Base-by-base conservation (phyloP, 2,113 vertebrate species). In the Arenaria interpres region DNA sequence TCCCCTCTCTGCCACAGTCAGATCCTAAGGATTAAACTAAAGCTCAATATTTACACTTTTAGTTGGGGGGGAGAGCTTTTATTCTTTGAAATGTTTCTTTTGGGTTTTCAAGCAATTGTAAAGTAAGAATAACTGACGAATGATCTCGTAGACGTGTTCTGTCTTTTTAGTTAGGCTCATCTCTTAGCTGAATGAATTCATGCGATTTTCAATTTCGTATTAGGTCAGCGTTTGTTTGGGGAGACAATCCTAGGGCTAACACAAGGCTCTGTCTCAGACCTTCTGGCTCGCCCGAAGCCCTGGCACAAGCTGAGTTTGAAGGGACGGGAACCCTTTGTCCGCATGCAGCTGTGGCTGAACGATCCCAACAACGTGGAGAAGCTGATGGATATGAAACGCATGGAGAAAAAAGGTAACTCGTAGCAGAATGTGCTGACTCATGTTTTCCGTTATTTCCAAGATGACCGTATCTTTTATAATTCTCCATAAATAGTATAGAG, bases 271-370 rank as follows among this genome's bases (percentile, higher is more conserved):
- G 99, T 99, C 97, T 99, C 99, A 46, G 99, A 99, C 98, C 99
- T 99, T 81, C 98, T 99, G 93, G 99, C 99, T 90, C 99, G 99
- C 79, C 99, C 99, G 8, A 99, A 99, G 97, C 99, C 99, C 96
- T 99, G 99, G 99, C 99, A 99, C 97, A 99, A 99, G 97, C 99
- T 99, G 91, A 99, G 99, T 90, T 98, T 99, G 92, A 99, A 99
- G 97, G 99, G 99, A 56, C 98, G 99, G 77, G 99, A 99, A 83
- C 99, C 99, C 63, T 99, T 99, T 79, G 99, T 99, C 63, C 99
- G 99, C 41, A 99, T 99, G 99, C 99, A 99, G 97, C 98, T 99
- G n/a, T 99, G 99, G 99, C 98, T 99, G 69, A 99, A 99, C 54
- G 99, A 99, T 92, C 99, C 99, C 93, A 99, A 99, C 98, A 99